These are phyloP conservation scores for Apteryx owenii DNA, from an alignment of 2,113 vertebrate genomes.

Conservation along the genomic window DNA sequence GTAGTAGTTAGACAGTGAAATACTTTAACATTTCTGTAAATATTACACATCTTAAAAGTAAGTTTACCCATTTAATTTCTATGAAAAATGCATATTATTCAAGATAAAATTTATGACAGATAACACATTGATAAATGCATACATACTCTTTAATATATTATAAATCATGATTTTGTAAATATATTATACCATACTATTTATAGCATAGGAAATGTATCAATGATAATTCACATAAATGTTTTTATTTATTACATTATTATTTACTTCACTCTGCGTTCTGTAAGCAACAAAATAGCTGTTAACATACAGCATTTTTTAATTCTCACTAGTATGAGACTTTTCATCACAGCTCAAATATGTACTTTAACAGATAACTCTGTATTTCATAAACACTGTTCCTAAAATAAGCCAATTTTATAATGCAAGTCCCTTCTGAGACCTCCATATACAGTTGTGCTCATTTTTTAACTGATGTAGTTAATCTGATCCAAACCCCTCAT, in stretches of 20 bases:
- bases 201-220: no score
- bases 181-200: neutral
- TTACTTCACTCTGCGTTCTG: neutral
- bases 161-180: neutral
- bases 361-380: neutral
- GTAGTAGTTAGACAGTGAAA: neutral
- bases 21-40: rapidly evolving
- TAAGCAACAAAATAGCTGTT: neutral
- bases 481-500: neutral
- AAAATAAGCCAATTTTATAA: neutral
- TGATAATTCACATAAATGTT: neutral
- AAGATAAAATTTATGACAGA: neutral
- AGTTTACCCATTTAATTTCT: neutral
- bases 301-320: neutral
- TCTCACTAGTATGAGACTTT: neutral
- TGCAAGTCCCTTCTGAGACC: neutral
- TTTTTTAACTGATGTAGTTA: neutral
- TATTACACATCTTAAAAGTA: rapidly evolving
- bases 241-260: neutral
- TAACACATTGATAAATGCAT: neutral
- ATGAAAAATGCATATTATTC: neutral
- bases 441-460: neutral
- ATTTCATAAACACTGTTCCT: neutral
- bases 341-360: neutral
- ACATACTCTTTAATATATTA: neutral